A percentile compares a stretch with the other conserved stretches of the same genome.
These are phyloP conservation scores for Liasis olivaceus DNA, from an alignment of 2,797 vertebrate species.

Conservation along the genomic window DNA sequence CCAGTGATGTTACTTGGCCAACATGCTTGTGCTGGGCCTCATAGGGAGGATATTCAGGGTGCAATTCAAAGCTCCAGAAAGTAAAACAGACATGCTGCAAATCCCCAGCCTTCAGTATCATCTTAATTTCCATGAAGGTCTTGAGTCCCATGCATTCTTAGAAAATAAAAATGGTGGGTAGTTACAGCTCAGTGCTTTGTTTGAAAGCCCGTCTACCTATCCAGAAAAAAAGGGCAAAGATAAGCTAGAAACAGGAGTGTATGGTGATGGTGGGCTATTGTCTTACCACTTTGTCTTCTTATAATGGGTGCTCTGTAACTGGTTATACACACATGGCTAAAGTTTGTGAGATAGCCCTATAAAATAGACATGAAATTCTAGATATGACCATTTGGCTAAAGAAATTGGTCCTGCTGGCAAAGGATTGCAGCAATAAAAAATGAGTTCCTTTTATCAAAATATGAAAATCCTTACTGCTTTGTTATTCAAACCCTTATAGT, in stretches of 20 bases:
- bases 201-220: background rate
- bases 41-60: background rate
- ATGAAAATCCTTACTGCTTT: background rate
- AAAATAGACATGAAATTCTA: background rate
- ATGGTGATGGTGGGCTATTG: background rate
- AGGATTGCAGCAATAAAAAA: conserved; percentile 1
- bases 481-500: background rate
- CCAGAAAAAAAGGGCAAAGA: background rate
- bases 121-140: background rate
- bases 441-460: background rate
- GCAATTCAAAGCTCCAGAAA: background rate
- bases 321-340: background rate
- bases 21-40: background rate
- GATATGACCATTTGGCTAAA: background rate
- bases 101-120: background rate
- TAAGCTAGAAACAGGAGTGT: background rate
- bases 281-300: background rate
- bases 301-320: background rate
- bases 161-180: background rate
- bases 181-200: background rate
- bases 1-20: too few species aligned
- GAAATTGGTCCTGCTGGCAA: background rate
- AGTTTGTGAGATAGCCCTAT: background rate
- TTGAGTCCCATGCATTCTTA: background rate
- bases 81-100: background rate